Evolutionary conservation across 1,140 invertebrate species (phyloP).

Genomic region (Bombus waltoni): DNA sequence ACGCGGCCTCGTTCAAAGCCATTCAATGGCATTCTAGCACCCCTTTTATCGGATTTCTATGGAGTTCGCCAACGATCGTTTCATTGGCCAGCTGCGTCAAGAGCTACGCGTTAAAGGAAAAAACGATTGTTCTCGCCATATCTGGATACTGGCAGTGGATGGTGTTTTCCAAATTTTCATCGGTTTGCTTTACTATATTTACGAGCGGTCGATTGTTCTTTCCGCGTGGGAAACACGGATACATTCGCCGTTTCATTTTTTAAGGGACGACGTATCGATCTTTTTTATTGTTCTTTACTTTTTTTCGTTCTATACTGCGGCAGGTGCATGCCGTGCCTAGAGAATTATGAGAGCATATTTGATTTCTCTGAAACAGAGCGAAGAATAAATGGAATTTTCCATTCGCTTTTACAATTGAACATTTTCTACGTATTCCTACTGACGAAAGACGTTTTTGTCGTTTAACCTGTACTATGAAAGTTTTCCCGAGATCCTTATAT

Average conservation of each 20-base stretch:
- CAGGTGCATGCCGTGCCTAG: not conserved
- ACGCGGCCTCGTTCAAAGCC: not conserved
- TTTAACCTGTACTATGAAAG: not conserved
- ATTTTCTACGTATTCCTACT: not conserved
- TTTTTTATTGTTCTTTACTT: not conserved
- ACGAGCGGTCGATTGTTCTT: not conserved
- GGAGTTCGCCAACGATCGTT: conserved; percentile 4
- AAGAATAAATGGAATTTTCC: not conserved
- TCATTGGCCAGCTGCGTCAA: conserved; percentile 8
- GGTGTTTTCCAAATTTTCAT: not conserved
- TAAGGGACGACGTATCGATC: not conserved
- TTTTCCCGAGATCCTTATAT: too few relatives aligned
- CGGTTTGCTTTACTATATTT: not conserved
- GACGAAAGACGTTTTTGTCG: not conserved
- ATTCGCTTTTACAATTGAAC: not conserved
- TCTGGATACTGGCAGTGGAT: not conserved
- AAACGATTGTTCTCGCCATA: not conserved
- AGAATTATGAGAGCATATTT: too few relatives aligned
- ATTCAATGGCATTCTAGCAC: not conserved
- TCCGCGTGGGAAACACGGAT: not conserved
- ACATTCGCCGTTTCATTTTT: not conserved
- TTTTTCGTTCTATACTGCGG: not conserved
- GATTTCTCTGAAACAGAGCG: not conserved
- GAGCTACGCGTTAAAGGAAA: not conserved
- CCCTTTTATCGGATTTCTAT: conserved; percentile 9